These are phyloP conservation scores for Peromyscus eremicus DNA, from an alignment of 2,797 vertebrate genomes.

Conservation along the genomic window DNA sequence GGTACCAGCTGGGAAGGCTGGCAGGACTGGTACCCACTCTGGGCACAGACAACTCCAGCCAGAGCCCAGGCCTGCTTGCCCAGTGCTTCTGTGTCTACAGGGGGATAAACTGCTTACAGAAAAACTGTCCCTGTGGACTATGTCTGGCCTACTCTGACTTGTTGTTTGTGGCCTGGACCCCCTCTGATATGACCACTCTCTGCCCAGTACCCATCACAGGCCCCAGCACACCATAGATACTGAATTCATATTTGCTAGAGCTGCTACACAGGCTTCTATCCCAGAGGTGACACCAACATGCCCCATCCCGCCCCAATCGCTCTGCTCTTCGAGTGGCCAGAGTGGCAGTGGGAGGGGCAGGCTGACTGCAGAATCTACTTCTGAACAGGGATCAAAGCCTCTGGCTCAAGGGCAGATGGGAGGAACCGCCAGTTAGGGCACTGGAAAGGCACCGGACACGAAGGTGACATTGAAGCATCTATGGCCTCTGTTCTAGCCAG, in stretches of 20 bases:
- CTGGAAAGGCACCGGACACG: not conserved
- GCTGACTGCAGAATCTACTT: not conserved
- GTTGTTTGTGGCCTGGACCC: not conserved
- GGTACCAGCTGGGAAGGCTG: slow-evolving; percentile 28
- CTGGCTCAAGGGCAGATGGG: not conserved
- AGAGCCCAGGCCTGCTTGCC: not conserved
- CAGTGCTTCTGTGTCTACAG: not conserved
- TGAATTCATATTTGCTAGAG: not conserved
- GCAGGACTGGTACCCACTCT: not conserved
- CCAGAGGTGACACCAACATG: not conserved
- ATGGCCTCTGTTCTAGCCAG: not conserved
- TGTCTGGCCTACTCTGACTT: not conserved
- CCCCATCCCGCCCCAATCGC: not conserved
- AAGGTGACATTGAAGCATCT: not conserved
- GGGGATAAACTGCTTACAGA: not conserved
- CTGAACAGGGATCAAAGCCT: slow-evolving; percentile 30
- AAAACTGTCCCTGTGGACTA: not conserved
- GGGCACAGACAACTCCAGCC: not conserved
- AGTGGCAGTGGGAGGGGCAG: not conserved
- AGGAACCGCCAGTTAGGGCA: not conserved
- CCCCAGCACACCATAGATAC: not conserved
- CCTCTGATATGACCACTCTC: not conserved
- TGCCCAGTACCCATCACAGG: not conserved
- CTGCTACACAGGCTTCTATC: not conserved
- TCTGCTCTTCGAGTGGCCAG: not conserved